phyloP scores from a whole-genome alignment of 1,140 invertebrate genomes.

The Polypedilum vanderplanki region DNA sequence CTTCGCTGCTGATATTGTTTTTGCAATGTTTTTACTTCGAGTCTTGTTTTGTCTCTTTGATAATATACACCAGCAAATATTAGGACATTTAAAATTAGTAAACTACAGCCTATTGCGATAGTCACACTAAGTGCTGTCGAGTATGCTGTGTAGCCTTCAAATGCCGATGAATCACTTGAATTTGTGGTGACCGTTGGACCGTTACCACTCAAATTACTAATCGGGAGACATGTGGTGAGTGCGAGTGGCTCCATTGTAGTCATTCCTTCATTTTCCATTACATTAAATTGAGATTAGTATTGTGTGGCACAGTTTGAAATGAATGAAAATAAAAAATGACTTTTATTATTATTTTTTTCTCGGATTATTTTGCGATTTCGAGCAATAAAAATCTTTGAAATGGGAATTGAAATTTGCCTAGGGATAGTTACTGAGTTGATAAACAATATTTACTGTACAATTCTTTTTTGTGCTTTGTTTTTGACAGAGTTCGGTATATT shows the following conservation, averaged over 20 bases:
- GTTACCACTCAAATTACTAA: slow-evolving; percentile 46
- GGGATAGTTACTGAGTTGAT: too few species aligned
- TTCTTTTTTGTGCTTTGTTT: too few species aligned
- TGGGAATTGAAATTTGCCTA: too few species aligned
- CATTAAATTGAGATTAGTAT: slow-evolving; percentile 35
- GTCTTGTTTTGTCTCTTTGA: slow-evolving; percentile 75
- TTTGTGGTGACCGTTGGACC: slow-evolving; percentile 52
- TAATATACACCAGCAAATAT: slow-evolving; percentile 93
- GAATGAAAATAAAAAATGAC: slow-evolving; percentile 31
- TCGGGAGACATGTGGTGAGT: slow-evolving; percentile 51
- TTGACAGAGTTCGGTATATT: too few species aligned
- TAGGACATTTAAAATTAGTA: slow-evolving; percentile 82
- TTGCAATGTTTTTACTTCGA: slow-evolving; percentile 70
- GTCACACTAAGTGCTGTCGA: slow-evolving; percentile 84
- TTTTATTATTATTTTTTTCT: too few species aligned
- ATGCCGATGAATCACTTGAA: slow-evolving; percentile 61
- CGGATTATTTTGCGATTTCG: too few species aligned
- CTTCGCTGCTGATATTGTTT: slow-evolving; percentile 58
- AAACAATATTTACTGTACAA: too few species aligned
- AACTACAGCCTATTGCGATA: slow-evolving; percentile 87
- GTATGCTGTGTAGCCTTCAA: slow-evolving; percentile 79
- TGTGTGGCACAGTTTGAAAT: slow-evolving; percentile 31
- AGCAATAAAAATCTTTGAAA: too few species aligned
- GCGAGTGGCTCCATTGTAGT: slow-evolving; percentile 52
- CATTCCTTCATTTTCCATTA: slow-evolving; percentile 38